Conservation (phyloP, 2,113 vertebrate genomes). For the Toxotes jaculatrix region DNA sequence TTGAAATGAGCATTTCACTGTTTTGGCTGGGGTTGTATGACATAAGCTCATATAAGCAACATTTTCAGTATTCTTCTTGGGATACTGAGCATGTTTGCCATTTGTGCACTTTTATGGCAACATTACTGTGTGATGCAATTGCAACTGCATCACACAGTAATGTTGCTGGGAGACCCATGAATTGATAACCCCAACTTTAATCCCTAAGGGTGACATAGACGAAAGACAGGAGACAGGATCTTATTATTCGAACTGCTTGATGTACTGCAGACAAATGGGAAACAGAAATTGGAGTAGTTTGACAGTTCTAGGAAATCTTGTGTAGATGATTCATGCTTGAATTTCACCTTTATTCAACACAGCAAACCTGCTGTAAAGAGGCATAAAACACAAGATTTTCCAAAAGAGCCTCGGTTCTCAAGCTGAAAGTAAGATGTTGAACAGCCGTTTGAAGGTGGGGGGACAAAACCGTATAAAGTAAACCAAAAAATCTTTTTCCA, state of each 20-base stretch:
- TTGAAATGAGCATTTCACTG: constrained; percentile 1
- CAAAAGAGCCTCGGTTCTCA: constrained; percentile 25
- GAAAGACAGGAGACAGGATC: neutral
- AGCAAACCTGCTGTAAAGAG: constrained; percentile 1
- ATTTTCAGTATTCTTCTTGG: neutral
- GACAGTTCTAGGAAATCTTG: constrained; percentile 14
- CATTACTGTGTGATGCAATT: neutral
- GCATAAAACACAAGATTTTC: constrained; percentile 9
- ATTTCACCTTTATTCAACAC: constrained; percentile 9
- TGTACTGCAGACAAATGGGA: constrained; percentile 14
- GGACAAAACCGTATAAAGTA: constrained; percentile 38
- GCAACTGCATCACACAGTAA: neutral
- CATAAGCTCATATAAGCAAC: neutral
- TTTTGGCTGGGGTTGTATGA: constrained; percentile 1
- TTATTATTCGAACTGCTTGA: neutral
- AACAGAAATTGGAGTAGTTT: constrained; percentile 9
- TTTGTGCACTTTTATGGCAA: neutral
- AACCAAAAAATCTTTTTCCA: constrained; percentile 47
- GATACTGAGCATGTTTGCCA: neutral
- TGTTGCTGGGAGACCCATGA: neutral
- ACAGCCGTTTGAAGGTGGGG: constrained; percentile 33
- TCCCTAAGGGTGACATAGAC: neutral
- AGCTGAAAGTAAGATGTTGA: constrained; percentile 48
- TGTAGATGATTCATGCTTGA: neutral
- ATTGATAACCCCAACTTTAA: neutral